Conservation (phyloP, 2,888 invertebrate species). For the Hypomecis punctinalis region DNA sequence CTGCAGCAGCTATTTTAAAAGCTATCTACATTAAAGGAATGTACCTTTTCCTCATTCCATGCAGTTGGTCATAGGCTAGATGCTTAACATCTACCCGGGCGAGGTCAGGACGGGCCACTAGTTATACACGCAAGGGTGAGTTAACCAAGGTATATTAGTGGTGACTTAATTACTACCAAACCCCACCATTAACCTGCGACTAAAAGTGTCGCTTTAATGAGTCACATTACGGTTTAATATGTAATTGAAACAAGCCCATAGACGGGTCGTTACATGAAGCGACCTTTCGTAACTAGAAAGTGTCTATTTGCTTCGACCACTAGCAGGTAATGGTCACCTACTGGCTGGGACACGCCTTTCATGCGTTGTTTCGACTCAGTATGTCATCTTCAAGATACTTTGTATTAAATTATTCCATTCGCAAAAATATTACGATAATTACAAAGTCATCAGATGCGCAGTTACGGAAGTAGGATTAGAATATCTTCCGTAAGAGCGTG, state of each 20-base stretch:
- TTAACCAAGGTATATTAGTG: background rate
- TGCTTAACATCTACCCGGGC: no score
- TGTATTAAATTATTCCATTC: constrained; percentile 37
- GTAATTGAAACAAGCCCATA: constrained; percentile 67
- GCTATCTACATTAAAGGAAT: no score
- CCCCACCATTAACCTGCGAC: background rate
- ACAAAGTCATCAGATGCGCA: constrained; percentile 32
- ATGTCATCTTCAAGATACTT: constrained; percentile 18
- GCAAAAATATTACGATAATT: constrained; percentile 30
- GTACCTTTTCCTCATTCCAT: no score
- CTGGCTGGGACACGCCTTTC: constrained; percentile 13
- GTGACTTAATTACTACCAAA: no score
- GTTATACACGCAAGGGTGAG: no score
- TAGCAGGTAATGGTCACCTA: constrained; percentile 35
- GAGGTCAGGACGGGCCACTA: no score
- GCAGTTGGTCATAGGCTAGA: no score
- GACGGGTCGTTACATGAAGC: constrained; percentile 71
- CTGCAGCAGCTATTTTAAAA: no score
- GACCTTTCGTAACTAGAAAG: constrained; percentile 80
- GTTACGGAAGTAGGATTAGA: constrained; percentile 51
- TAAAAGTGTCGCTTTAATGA: constrained; percentile 61
- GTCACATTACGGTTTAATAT: constrained; percentile 55
- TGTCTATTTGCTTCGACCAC: constrained; percentile 55
- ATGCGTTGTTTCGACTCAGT: constrained; percentile 15
- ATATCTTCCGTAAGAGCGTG: constrained; percentile 55